Conservation (phyloP, 2,113 vertebrate genomes). For the Acanthochromis polyacanthus region DNA sequence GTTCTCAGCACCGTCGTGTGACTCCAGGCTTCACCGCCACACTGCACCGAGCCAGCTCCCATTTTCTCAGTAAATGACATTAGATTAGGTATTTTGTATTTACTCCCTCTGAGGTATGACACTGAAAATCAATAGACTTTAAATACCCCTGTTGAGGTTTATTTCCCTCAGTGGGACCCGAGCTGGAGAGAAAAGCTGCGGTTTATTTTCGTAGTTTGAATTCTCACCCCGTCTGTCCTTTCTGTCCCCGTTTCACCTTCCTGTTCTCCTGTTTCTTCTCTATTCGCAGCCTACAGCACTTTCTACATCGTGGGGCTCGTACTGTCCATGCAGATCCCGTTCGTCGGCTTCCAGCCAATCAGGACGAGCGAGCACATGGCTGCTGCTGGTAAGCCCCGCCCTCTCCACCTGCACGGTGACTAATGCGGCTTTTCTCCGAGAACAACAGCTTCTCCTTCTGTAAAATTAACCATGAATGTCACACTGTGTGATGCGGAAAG, state of each 20-base stretch:
- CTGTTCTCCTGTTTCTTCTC: not conserved
- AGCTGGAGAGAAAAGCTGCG: not conserved
- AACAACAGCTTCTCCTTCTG: conserved; percentile 10
- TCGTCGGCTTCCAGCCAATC: conserved; percentile 98
- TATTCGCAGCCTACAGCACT: conserved; percentile 93
- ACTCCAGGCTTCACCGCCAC: conserved; percentile 35
- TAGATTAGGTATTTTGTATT: conserved; percentile 67
- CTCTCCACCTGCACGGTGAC: not conserved
- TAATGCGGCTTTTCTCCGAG: not conserved
- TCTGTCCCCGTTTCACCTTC: not conserved
- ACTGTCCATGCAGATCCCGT: conserved; percentile 97
- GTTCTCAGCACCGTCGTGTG: conserved; percentile 35
- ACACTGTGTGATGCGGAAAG: not conserved
- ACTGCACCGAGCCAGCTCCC: conserved; percentile 39
- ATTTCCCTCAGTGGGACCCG: conserved; percentile 40
- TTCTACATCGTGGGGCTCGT: conserved; percentile 98
- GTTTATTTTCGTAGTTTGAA: conserved; percentile 23
- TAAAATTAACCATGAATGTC: not conserved
- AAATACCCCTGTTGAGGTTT: conserved; percentile 48
- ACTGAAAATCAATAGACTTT: conserved; percentile 68
- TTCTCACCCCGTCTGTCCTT: not conserved
- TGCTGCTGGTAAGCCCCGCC: conserved; percentile 89
- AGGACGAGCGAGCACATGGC: conserved; percentile 99
- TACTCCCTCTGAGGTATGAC: conserved; percentile 56
- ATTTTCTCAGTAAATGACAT: conserved; percentile 68